Evolutionary conservation across 2,888 invertebrate genomes (phyloP).

Genomic region (Himalopsyche anomala): DNA sequence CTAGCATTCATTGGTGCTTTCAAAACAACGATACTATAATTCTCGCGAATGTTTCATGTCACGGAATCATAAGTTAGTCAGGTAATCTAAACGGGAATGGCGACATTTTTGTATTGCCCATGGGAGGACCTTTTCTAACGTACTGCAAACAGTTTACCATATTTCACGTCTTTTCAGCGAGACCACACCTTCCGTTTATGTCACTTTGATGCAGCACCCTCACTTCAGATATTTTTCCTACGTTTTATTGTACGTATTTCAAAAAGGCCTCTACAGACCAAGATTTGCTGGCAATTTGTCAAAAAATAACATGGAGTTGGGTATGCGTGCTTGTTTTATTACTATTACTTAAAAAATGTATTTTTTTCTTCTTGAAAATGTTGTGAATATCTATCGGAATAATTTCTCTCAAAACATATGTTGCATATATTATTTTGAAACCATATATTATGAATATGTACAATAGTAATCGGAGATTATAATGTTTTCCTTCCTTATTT

Average conservation of each 20-base stretch:
- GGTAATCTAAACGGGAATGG: conserved; percentile 37
- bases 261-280: background rate
- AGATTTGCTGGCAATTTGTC: conserved; percentile 8
- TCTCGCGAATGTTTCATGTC: conserved; percentile 29
- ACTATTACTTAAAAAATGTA: too few species aligned
- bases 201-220: conserved; percentile 24
- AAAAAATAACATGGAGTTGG: too few species aligned
- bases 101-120: conserved; percentile 42
- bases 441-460: too few species aligned
- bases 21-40: background rate
- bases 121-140: conserved; percentile 42
- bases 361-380: too few species aligned
- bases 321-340: too few species aligned
- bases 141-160: conserved; percentile 42
- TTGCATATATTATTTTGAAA: too few species aligned
- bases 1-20: too few species aligned
- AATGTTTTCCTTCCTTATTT: too few species aligned
- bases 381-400: too few species aligned
- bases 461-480: too few species aligned
- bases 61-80: conserved; percentile 32
- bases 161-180: conserved; percentile 32
- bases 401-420: too few species aligned
- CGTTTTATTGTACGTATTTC: conserved; percentile 19
- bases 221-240: conserved; percentile 23
- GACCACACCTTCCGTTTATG: conserved; percentile 40